Evolutionary conservation across 2,888 invertebrate genomes (phyloP).

Genomic region (Idaea dimidiata): DNA sequence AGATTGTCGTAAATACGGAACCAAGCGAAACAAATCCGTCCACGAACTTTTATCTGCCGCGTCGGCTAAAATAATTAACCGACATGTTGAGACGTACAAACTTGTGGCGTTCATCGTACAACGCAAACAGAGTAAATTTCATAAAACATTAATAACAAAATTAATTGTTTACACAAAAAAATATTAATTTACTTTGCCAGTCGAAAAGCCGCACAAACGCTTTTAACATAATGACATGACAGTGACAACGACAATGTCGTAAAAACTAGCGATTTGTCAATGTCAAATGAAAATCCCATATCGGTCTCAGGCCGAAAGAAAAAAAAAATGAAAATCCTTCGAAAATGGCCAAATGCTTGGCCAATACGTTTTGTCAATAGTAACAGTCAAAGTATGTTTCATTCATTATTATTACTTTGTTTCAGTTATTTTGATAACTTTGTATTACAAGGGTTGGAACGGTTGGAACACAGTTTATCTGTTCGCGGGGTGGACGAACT

Average conservation of each 20-base stretch:
- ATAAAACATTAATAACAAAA: conserved; percentile 42
- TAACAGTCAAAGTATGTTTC: no score
- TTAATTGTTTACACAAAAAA: conserved; percentile 63
- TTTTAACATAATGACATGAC: conserved; percentile 33
- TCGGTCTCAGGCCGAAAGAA: no score
- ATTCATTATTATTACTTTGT: no score
- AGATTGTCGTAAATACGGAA: conserved; percentile 92
- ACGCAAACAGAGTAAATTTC: conserved; percentile 41
- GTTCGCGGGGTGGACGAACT: no score
- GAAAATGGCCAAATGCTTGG: no score
- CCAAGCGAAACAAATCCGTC: conserved; percentile 90
- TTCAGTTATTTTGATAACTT: no score
- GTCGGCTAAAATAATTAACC: conserved; percentile 88
- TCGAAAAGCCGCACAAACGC: conserved; percentile 71
- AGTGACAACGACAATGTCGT: conserved; percentile 2
- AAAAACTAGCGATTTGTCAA: no score
- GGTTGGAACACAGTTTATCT: no score
- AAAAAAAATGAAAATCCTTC: no score
- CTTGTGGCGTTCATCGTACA: conserved; percentile 89
- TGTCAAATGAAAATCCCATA: no score
- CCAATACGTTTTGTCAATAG: no score
- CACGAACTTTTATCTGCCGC: conserved; percentile 86
- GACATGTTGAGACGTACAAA: conserved; percentile 90
- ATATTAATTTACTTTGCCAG: conserved; percentile 39
- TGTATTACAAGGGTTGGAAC: no score